Conservation (phyloP, 2,113 vertebrate species). For the Phyllopteryx taeniolatus region DNA sequence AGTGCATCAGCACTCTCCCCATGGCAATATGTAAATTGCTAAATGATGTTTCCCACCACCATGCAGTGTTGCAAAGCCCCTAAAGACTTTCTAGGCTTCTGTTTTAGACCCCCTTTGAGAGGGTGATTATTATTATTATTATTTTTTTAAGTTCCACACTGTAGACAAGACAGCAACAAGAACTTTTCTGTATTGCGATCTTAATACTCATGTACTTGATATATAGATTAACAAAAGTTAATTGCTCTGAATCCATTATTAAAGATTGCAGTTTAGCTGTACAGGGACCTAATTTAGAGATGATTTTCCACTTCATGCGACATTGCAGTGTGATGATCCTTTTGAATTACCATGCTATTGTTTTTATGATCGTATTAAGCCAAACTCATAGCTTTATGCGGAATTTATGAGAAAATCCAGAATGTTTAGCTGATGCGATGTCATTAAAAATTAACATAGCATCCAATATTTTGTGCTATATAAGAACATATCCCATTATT, state of each 20-base stretch:
- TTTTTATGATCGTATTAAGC: no score
- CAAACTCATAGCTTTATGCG: not conserved
- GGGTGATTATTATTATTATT: slow-evolving; percentile 2
- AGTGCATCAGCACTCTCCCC: slow-evolving; percentile 60
- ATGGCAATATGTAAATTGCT: slow-evolving; percentile 66
- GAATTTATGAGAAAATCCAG: not conserved
- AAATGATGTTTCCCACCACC: slow-evolving; percentile 62
- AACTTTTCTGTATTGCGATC: slow-evolving; percentile 27
- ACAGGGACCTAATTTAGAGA: no score
- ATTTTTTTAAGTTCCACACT: slow-evolving; percentile 33
- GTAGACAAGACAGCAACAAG: slow-evolving; percentile 44
- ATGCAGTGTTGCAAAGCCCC: slow-evolving; percentile 48
- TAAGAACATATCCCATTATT: slow-evolving; percentile 41
- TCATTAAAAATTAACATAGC: not conserved
- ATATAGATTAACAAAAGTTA: not conserved
- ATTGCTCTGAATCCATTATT: not conserved
- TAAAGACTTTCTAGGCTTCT: slow-evolving; percentile 50
- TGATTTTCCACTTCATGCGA: no score
- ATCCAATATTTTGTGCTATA: slow-evolving; percentile 24
- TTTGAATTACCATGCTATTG: no score
- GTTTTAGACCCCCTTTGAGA: slow-evolving; percentile 34
- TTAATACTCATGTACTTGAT: slow-evolving; percentile 16
- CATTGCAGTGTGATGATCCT: not conserved
- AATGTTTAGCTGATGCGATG: not conserved
- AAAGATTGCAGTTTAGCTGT: no score